A percentile compares a stretch with the other conserved stretches of the same genome.
Conservation (phyloP, 2,797 vertebrate species). For the Uromys caudimaculatus region DNA sequence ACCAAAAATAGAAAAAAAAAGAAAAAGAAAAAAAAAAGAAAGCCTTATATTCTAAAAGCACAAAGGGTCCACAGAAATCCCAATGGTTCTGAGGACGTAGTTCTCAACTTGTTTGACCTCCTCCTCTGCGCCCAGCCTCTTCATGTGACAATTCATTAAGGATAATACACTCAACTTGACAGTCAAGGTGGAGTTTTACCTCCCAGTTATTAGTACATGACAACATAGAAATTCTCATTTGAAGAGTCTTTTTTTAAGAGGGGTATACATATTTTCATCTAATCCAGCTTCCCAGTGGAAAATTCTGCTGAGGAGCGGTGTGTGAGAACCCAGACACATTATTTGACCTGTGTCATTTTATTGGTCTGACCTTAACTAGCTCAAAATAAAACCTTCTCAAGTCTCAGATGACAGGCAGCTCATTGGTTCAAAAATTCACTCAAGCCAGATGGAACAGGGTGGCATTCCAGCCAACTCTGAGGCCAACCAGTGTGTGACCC, state of each 20-base stretch:
- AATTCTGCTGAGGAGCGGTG: not conserved
- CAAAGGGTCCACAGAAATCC: not conserved
- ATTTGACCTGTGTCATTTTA: not conserved
- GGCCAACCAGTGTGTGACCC: not conserved
- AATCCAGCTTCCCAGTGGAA: not conserved
- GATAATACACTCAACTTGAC: not conserved
- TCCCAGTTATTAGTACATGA: not conserved
- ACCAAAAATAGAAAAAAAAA: no score
- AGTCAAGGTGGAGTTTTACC: slow-evolving; percentile 9
- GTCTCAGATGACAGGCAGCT: not conserved
- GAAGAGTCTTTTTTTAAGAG: not conserved
- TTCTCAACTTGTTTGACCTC: not conserved
- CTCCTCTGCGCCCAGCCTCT: not conserved
- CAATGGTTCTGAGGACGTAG: not conserved
- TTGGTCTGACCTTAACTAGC: not conserved
- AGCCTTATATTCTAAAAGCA: not conserved
- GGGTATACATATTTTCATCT: not conserved
- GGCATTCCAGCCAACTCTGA: not conserved
- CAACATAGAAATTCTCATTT: slow-evolving; percentile 4
- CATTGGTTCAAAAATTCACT: not conserved
- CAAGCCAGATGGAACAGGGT: not conserved
- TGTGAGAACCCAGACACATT: not conserved
- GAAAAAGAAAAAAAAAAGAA: no score
- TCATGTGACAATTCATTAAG: not conserved
- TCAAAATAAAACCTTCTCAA: slow-evolving; percentile 39